These are phyloP conservation scores for Upupa epops DNA, from an alignment of 2,113 vertebrate genomes.

Conservation along the genomic window DNA sequence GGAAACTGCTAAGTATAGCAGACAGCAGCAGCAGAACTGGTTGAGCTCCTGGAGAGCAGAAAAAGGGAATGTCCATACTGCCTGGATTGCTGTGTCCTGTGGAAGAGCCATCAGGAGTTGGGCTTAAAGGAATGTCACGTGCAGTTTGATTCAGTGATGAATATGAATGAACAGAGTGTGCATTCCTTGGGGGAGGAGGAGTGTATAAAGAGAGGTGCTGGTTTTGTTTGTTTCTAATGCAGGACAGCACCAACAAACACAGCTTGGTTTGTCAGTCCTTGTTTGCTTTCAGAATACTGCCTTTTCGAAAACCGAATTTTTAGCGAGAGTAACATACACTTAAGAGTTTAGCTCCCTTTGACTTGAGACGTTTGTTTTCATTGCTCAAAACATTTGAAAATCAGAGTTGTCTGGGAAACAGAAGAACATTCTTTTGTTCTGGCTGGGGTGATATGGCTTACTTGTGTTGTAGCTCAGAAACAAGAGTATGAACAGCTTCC, in stretches of 20 bases:
- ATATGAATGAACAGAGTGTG: neutral
- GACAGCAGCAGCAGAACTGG: neutral
- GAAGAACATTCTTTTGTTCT: neutral
- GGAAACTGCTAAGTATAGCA: neutral
- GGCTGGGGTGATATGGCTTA: neutral
- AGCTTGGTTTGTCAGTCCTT: neutral
- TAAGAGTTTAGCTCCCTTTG: neutral
- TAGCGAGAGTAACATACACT: neutral
- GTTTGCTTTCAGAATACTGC: neutral
- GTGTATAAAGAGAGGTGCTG: neutral
- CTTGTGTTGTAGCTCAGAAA: neutral
- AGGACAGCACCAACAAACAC: neutral
- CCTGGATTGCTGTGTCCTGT: neutral
- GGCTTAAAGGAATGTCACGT: accelerated
- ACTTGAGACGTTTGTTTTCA: neutral
- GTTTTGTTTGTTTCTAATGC: neutral
- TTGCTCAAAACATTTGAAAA: neutral
- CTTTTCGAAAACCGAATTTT: neutral
- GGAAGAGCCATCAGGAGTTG: neutral
- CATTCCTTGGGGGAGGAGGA: neutral
- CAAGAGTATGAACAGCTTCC: neutral
- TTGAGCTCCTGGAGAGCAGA: neutral
- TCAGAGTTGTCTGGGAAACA: neutral
- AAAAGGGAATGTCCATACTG: accelerated
- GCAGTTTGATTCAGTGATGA: neutral